Percentiles rank a stretch among this genome's conserved stretches.
Evolutionary conservation across 2,797 vertebrate species (phyloP).

Genomic region (Passerculus sandwichensis): DNA sequence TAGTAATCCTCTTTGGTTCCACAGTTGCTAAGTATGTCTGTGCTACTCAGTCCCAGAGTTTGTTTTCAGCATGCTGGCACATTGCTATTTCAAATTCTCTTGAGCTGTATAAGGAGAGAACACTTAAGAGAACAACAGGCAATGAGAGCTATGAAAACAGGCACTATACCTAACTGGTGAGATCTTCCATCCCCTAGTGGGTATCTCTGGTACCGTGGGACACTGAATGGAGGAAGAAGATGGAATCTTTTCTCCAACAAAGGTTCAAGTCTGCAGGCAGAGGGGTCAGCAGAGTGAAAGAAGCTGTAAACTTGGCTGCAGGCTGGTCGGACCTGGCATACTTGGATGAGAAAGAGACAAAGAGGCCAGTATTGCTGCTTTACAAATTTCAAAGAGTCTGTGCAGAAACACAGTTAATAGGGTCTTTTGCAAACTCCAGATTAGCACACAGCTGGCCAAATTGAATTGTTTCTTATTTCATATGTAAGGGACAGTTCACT

Average conservation of each 20-base stretch:
- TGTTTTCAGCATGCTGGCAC: not conserved
- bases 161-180: slow-evolving; percentile 85
- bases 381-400: not conserved
- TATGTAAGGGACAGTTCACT: not conserved
- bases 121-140: not conserved
- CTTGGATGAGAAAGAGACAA: slow-evolving; percentile 71
- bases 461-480: not conserved
- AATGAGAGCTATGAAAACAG: not conserved
- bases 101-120: not conserved
- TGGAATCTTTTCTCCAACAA: slow-evolving; percentile 92
- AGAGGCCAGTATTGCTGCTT: not conserved
- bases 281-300: slow-evolving; percentile 97
- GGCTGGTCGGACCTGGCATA: slow-evolving; percentile 90
- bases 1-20: not conserved
- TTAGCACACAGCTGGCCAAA: not conserved
- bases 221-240: slow-evolving; percentile 88
- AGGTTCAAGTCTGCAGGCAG: slow-evolving; percentile 93
- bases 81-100: not conserved
- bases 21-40: not conserved
- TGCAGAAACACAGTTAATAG: not conserved
- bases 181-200: slow-evolving; percentile 93
- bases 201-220: slow-evolving; percentile 95
- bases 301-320: slow-evolving; percentile 97
- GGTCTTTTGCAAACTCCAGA: not conserved
- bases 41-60: not conserved